These are phyloP conservation scores for Hypsibius dujardini DNA, from an alignment of 1,140 invertebrate genomes.

Conservation along the genomic window DNA sequence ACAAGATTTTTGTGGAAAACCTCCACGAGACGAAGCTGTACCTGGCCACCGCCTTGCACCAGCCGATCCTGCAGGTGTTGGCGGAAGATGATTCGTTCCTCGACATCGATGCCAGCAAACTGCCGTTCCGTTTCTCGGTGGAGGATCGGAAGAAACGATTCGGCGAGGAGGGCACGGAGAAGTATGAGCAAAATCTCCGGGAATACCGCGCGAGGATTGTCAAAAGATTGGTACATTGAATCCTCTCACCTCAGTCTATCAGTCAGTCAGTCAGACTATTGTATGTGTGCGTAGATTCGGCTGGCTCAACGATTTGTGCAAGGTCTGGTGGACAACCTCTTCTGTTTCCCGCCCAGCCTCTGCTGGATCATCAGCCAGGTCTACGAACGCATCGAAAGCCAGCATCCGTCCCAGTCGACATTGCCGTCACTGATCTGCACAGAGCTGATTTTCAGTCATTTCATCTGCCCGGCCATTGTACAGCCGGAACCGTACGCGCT, in stretches of 20 bases:
- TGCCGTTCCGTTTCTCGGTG: conserved; percentile 48
- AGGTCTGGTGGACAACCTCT: conserved; percentile 65
- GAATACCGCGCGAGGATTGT: conserved; percentile 52
- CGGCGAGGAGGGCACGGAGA: conserved; percentile 49
- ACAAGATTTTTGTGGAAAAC: conserved; percentile 72
- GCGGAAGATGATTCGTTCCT: conserved; percentile 79
- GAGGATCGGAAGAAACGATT: conserved; percentile 55
- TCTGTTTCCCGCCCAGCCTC: conserved; percentile 64
- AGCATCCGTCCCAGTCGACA: conserved; percentile 31
- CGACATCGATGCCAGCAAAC: conserved; percentile 77
- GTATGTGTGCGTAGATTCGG: conserved; percentile 57
- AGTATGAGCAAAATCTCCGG: conserved; percentile 51
- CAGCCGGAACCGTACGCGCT: conserved; percentile 92
- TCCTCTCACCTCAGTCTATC: conserved; percentile 24
- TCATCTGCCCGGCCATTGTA: conserved; percentile 86
- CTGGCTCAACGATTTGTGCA: conserved; percentile 63
- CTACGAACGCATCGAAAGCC: conserved; percentile 35
- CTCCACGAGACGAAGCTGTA: conserved; percentile 76
- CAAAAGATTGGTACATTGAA: conserved; percentile 3
- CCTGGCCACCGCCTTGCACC: conserved; percentile 70
- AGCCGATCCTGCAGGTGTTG: conserved; percentile 73
- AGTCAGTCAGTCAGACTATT: conserved; percentile 25
- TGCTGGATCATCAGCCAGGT: conserved; percentile 43
- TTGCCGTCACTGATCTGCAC: conserved; percentile 59
- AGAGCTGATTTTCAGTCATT: conserved; percentile 77